These are phyloP conservation scores for Halcyon senegalensis DNA, from an alignment of 2,113 vertebrate species.

Conservation along the genomic window DNA sequence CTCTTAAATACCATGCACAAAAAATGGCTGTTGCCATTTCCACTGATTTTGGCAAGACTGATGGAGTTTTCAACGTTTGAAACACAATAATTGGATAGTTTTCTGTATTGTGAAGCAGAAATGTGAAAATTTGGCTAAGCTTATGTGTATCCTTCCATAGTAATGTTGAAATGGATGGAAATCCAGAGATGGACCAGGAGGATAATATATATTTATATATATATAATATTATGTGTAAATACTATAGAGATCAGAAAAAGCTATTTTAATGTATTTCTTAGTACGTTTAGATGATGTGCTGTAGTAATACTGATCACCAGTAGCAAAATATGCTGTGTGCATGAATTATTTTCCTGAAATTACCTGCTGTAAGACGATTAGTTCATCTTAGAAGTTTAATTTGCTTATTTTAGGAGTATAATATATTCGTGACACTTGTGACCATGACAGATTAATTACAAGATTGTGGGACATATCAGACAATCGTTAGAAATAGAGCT, in stretches of 20 bases:
- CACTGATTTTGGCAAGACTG: background rate
- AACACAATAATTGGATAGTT: background rate
- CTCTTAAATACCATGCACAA: background rate
- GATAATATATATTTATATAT: no score
- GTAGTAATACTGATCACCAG: background rate
- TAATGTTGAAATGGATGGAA: background rate
- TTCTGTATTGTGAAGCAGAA: background rate
- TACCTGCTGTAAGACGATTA: background rate
- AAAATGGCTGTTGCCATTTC: background rate
- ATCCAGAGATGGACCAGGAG: background rate
- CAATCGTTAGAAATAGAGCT: background rate
- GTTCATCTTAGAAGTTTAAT: slow-evolving; percentile 9
- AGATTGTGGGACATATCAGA: background rate
- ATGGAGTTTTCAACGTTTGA: background rate
- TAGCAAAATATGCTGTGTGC: background rate
- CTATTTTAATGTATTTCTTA: background rate
- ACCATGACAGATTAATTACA: background rate
- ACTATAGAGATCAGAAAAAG: background rate
- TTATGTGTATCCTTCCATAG: background rate
- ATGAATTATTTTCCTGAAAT: slow-evolving; percentile 11
- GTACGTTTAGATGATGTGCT: background rate
- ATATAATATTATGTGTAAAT: background rate
- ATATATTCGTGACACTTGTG: background rate
- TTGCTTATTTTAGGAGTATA: background rate
- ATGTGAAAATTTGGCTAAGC: background rate